Base-by-base conservation (phyloP, 2,113 vertebrate species). In the Campylomormyrus tamandua region DNA sequence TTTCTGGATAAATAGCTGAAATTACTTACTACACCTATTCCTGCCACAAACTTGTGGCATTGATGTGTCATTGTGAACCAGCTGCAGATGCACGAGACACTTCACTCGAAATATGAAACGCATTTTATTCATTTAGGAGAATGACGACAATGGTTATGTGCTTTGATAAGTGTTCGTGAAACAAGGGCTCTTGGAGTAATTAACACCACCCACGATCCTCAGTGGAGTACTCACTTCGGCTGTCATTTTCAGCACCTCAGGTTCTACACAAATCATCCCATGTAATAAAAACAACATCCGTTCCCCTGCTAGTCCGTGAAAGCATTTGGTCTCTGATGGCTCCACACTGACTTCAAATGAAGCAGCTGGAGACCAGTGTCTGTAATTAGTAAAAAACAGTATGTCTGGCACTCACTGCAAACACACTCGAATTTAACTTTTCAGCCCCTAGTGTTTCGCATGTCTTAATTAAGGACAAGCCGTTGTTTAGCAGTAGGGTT, bases 311-410 rank as follows among this genome's bases (percentile, higher is more conserved):
- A 39, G 52, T 48, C n/a, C 46, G 35, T 46, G 50, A 56, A 66
- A 80, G 70, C 70, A 13, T 53, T 19, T 9, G 21, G 89, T 92
- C 91, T 92, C 91, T 52, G 46, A 88, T 77, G 53, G 88, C 84
- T 88, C 62, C 62, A 27, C 90, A 3, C 84, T 88, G 89, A 91
- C 87, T 92, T 88, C 88, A 89, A 90, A 93, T 91, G 87, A 91
- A 91, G 89, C 85, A 89, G 87, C 87, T 89, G 92, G 87, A 90
- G 88, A 90, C 74, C 74, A 89, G 42, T 90, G 48, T 15, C 74
- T 62, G 58, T 91, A 92, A 92, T 91, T 91, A 92, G 86, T 83
- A 88, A 89, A 91, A 87, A 90, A 90, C 49, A 13, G 5, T 35
- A 83, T 45, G 24, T 53, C 48, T 53, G 48, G 50, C 35, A 45